phyloP scores from a whole-genome alignment of 1,140 invertebrate species.

The Rhyacophila brunnea region DNA sequence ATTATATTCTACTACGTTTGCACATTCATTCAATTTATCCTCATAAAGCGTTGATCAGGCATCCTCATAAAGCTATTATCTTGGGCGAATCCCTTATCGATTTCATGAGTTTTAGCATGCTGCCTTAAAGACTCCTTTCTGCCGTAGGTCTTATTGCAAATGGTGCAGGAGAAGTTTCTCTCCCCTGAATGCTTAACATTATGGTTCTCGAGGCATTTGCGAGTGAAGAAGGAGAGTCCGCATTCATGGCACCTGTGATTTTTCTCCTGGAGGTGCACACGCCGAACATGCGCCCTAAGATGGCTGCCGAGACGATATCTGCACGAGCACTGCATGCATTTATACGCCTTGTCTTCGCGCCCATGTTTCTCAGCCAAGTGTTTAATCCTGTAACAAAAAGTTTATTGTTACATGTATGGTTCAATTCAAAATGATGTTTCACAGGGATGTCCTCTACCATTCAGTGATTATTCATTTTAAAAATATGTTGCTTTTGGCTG shows the following conservation, averaged over 20 bases:
- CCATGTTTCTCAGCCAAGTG: slow-evolving; percentile 40
- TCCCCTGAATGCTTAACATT: slow-evolving; percentile 54
- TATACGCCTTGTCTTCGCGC: slow-evolving; percentile 37
- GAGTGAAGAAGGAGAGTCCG: slow-evolving; percentile 42
- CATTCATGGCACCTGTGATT: slow-evolving; percentile 46
- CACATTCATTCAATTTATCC: no score
- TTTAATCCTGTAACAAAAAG: slow-evolving; percentile 9
- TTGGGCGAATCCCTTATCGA: neutral
- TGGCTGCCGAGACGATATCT: slow-evolving; percentile 44
- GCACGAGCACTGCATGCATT: slow-evolving; percentile 44
- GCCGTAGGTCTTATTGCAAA: slow-evolving; percentile 50
- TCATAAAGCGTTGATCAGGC: no score
- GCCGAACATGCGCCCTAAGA: slow-evolving; percentile 41
- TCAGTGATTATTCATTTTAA: no score
- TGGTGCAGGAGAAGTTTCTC: slow-evolving; percentile 52
- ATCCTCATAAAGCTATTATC: no score
- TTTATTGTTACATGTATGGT: no score
- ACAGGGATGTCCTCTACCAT: no score
- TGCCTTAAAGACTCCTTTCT: slow-evolving; percentile 59
- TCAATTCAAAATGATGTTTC: no score
- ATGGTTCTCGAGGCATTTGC: slow-evolving; percentile 47
- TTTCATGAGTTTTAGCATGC: slow-evolving; percentile 74
- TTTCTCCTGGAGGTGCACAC: slow-evolving; percentile 45
- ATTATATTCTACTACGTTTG: no score
- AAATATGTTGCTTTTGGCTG: no score